Conservation (phyloP, 1,140 invertebrate genomes). For the Macrotrachela quadricornifera region DNA sequence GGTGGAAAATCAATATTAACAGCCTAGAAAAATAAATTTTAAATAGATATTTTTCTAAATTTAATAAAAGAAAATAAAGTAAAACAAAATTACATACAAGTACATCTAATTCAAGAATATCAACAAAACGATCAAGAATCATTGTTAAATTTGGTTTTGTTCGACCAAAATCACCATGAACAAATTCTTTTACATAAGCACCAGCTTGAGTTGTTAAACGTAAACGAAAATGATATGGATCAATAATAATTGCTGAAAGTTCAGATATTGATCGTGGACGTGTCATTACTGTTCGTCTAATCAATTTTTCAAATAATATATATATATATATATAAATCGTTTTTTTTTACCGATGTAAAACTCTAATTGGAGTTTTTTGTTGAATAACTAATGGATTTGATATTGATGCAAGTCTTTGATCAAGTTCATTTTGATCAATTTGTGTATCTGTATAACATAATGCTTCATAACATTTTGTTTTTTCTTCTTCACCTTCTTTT, state of each 20-base stretch:
- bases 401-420: conserved; percentile 22
- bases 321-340: too few species aligned
- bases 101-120: conserved; percentile 47
- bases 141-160: conserved; percentile 49
- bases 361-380: conserved; percentile 38
- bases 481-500: conserved; percentile 63
- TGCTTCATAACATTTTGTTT: conserved; percentile 59
- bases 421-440: conserved; percentile 28
- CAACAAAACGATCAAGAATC: conserved; percentile 37
- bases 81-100: conserved; percentile 35
- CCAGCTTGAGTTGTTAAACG: conserved; percentile 64
- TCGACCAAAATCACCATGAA: conserved; percentile 75
- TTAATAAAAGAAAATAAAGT: too few species aligned
- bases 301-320: too few species aligned
- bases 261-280: conserved; percentile 42
- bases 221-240: conserved; percentile 39
- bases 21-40: too few species aligned
- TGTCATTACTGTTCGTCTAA: conserved; percentile 39
- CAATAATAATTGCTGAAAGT: conserved; percentile 31
- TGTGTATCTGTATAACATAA: conserved; percentile 40
- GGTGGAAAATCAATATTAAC: too few species aligned
- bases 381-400: too few species aligned
- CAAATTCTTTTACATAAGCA: conserved; percentile 88
- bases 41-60: too few species aligned
- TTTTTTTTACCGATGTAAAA: conserved; percentile 41